Evolutionary conservation across 2,797 vertebrate genomes (phyloP).

Genomic region (Ptychadena robeensis): DNA sequence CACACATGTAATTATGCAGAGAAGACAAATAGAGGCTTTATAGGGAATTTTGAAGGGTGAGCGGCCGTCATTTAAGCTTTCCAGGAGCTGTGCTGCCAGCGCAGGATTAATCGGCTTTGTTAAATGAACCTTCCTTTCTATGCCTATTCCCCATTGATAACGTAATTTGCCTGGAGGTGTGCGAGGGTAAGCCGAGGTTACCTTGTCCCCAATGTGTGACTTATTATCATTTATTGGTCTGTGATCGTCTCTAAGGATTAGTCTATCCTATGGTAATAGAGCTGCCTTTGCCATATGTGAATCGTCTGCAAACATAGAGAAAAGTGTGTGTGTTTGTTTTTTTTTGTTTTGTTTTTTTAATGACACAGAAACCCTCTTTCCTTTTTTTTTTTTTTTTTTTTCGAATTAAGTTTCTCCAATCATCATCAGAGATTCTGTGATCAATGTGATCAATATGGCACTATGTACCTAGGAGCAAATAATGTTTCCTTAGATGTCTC

Average conservation of each 20-base stretch:
- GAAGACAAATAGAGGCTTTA: background rate
- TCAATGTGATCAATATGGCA: too few relatives aligned
- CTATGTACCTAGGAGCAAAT: too few relatives aligned
- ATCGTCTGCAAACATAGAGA: too few relatives aligned
- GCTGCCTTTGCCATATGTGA: background rate
- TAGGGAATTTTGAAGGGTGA: background rate
- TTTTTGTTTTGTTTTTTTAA: too few relatives aligned
- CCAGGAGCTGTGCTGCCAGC: conserved; percentile 18
- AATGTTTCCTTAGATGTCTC: too few relatives aligned
- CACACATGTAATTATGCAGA: background rate
- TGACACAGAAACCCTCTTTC: too few relatives aligned
- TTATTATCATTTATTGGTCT: conserved; percentile 39
- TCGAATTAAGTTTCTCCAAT: too few relatives aligned
- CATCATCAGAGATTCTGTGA: too few relatives aligned
- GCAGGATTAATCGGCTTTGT: conserved; percentile 33
- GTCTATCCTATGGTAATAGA: background rate
- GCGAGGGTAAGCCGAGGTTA: conserved; percentile 27
- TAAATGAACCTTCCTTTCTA: conserved; percentile 48
- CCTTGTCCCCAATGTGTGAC: conserved; percentile 12
- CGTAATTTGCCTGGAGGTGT: conserved; percentile 29
- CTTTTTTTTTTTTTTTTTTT: too few relatives aligned
- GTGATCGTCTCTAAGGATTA: background rate
- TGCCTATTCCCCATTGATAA: conserved; percentile 49
- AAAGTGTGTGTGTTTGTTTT: too few relatives aligned
- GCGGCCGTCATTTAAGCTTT: background rate